Evolutionary conservation across 2,797 vertebrate genomes (phyloP).

Genomic region (Garrulus glandarius): DNA sequence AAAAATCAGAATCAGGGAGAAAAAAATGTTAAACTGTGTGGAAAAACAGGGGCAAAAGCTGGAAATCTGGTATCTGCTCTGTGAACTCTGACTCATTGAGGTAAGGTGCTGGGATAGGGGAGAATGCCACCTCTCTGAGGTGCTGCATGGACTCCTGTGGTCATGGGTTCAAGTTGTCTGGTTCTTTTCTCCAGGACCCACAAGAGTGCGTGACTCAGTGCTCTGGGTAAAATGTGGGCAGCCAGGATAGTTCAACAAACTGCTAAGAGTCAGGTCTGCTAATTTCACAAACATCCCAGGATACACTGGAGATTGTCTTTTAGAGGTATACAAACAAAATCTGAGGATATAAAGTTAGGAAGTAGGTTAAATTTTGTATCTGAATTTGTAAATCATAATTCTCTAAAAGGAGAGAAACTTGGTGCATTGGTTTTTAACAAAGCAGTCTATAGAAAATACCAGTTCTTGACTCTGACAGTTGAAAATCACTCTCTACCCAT

Average conservation of each 20-base stretch:
- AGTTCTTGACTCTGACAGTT: neutral
- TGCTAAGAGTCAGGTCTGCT: neutral
- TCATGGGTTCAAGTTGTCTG: accelerated
- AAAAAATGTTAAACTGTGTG: neutral
- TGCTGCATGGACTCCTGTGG: accelerated
- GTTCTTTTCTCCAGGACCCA: neutral
- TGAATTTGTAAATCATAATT: neutral
- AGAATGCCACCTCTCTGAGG: neutral
- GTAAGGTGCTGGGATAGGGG: neutral
- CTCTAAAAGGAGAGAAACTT: neutral
- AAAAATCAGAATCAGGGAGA: neutral
- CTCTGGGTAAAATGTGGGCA: neutral
- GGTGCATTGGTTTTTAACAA: neutral
- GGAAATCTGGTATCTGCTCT: neutral
- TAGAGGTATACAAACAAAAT: neutral
- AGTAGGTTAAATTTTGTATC: neutral
- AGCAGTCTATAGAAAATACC: neutral
- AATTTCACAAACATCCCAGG: neutral
- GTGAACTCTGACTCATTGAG: neutral
- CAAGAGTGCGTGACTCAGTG: accelerated
- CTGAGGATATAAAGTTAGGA: neutral
- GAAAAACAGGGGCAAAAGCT: neutral
- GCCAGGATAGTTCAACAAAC: neutral
- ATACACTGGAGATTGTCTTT: neutral
- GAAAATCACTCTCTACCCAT: neutral